Percentiles rank a stretch among this genome's conserved stretches.
Conservation (phyloP, 2,888 invertebrate species). For the Ametastegia equiseti region DNA sequence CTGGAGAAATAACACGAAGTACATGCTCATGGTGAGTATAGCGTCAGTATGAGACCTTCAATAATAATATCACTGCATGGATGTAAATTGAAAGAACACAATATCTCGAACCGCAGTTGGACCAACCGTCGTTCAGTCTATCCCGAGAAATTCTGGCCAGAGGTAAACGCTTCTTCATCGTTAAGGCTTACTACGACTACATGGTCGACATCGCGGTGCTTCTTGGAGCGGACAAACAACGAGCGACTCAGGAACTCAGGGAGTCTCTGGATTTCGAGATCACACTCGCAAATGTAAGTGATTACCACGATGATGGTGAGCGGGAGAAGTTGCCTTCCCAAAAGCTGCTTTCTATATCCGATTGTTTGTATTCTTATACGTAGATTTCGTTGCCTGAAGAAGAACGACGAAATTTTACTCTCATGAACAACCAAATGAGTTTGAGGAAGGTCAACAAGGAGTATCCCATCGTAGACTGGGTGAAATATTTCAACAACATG, state of each 20-base stretch:
- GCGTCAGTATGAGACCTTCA: not conserved
- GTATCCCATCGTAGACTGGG: conserved; percentile 89
- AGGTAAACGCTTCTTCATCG: conserved; percentile 89
- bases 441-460: conserved; percentile 85
- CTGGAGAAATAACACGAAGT: conserved; percentile 90
- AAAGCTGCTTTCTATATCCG: too few species aligned
- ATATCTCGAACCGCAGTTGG: conserved; percentile 87
- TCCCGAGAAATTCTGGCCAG: conserved; percentile 91
- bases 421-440: conserved; percentile 95
- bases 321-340: not conserved
- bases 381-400: conserved; percentile 78
- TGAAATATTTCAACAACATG: conserved; percentile 89
- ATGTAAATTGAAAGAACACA: conserved; percentile 88
- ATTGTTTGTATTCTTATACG: too few species aligned
- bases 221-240: conserved; percentile 86
- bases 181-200: conserved; percentile 91
- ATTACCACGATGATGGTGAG: not conserved
- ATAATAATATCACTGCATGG: not conserved
- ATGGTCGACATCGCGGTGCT: conserved; percentile 93
- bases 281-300: conserved; percentile 91
- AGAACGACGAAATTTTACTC: conserved; percentile 92
- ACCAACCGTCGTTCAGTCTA: conserved; percentile 91
- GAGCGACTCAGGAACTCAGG: conserved; percentile 84
- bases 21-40: conserved; percentile 87
- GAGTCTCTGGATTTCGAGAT: conserved; percentile 94